phyloP scores from a whole-genome alignment of 2,888 invertebrate genomes.

The Scaptomyza caliginosa region DNA sequence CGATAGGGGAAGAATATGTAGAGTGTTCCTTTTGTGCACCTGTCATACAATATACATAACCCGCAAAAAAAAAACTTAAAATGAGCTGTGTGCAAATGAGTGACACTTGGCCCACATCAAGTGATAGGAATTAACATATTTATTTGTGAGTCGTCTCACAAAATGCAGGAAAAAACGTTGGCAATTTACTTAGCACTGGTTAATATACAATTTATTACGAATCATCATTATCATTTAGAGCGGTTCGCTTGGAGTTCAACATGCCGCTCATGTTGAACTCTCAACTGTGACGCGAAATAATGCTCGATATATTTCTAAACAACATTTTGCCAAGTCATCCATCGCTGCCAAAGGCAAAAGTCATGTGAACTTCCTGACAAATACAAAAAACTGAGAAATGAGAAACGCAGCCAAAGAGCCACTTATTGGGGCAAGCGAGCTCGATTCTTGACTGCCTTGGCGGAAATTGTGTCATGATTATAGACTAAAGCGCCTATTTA shows the following conservation, averaged over 20 bases:
- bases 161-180: slow-evolving; percentile 36
- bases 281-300: slow-evolving; percentile 69
- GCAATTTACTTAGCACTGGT: slow-evolving; percentile 62
- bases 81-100: slow-evolving; percentile 47
- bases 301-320: slow-evolving; percentile 45
- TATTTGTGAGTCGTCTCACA: slow-evolving; percentile 2
- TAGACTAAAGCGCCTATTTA: slow-evolving; percentile 79
- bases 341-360: slow-evolving; percentile 52
- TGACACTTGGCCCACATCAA: slow-evolving; percentile 60
- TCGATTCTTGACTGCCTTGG: slow-evolving; percentile 31
- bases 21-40: slow-evolving; percentile 56
- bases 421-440: slow-evolving; percentile 21
- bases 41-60: slow-evolving; percentile 47
- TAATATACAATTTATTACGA: slow-evolving; percentile 74
- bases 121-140: slow-evolving; percentile 57
- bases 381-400: not conserved
- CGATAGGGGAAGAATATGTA: not conserved
- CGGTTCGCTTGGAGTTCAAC: not conserved
- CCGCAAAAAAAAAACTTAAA: slow-evolving; percentile 23
- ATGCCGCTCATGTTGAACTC: slow-evolving; percentile 64
- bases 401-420: not conserved
- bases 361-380: slow-evolving; percentile 75
- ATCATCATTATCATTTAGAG: slow-evolving; percentile 58
- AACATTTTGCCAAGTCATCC: slow-evolving; percentile 63
- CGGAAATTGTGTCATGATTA: slow-evolving; percentile 80